phyloP scores from a whole-genome alignment of 2,888 invertebrate genomes.

The Chelonus formosanus region DNA sequence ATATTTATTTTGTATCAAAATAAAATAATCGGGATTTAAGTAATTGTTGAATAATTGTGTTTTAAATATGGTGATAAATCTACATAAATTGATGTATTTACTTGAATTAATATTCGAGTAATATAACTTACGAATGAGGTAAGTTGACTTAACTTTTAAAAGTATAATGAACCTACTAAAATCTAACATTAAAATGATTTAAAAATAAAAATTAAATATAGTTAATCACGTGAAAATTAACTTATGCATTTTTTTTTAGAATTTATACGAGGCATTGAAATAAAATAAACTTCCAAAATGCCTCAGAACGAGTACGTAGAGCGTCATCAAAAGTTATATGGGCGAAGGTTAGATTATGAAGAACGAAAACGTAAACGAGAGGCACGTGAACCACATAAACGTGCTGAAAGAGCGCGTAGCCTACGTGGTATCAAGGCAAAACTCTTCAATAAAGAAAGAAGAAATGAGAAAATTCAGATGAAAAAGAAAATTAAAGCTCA shows the following conservation, averaged over 20 bases:
- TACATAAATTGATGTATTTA: constrained; percentile 3
- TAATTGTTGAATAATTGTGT: not conserved
- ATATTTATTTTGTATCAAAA: not conserved
- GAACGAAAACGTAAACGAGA: constrained; percentile 95
- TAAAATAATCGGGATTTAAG: not conserved
- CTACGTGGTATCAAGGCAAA: constrained; percentile 97
- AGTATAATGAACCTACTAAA: not conserved
- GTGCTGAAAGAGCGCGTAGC: constrained; percentile 89
- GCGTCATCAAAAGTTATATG: constrained; percentile 94
- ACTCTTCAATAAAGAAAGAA: constrained; percentile 93
- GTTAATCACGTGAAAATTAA: no score
- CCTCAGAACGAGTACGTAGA: constrained; percentile 99
- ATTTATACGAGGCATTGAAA: not conserved
- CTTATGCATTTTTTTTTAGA: constrained; percentile 5
- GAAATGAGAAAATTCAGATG: constrained; percentile 99
- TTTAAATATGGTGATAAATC: not conserved
- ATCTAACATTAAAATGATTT: not conserved
- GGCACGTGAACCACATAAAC: constrained; percentile 91
- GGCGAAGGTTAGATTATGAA: constrained; percentile 96
- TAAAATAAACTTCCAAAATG: constrained; percentile 68
- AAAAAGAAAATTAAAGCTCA: constrained; percentile 98
- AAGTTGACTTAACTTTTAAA: constrained; percentile 24
- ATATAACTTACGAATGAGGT: constrained; percentile 25
- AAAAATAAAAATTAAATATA: no score
- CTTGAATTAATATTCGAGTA: not conserved